A percentile compares a stretch with the other conserved stretches of the same genome.
phyloP scores from a whole-genome alignment of 1,140 invertebrate genomes.

The Drosophila parvula region DNA sequence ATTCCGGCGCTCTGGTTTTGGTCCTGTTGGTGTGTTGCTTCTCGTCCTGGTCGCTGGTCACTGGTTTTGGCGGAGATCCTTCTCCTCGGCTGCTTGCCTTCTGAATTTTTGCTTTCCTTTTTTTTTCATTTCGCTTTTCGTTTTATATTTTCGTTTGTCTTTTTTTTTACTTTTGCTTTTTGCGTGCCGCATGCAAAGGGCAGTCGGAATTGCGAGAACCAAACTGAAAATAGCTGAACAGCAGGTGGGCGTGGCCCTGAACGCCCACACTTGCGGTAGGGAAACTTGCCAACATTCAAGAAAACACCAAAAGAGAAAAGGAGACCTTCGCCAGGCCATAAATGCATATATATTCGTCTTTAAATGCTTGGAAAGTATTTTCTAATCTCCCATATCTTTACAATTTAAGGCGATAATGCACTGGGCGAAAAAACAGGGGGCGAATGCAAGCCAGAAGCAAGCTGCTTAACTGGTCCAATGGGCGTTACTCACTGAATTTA shows the following conservation, averaged over 20 bases:
- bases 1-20: slow-evolving; percentile 18
- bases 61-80: slow-evolving; percentile 18
- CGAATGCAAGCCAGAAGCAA: too few relatives aligned
- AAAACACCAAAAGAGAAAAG: not conserved
- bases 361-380: not conserved
- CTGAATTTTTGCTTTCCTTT: slow-evolving; percentile 8
- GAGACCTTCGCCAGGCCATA: not conserved
- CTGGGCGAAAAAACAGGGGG: not conserved
- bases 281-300: slow-evolving; percentile 23
- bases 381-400: not conserved
- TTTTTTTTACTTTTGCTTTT: slow-evolving; percentile 14
- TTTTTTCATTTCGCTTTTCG: too few relatives aligned
- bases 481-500: slow-evolving; percentile 40
- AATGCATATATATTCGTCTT: not conserved
- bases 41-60: slow-evolving; percentile 9
- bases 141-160: not conserved
- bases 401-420: not conserved
- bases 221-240: slow-evolving; percentile 38
- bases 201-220: slow-evolving; percentile 24
- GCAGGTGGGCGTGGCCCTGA: slow-evolving; percentile 21
- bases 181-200: slow-evolving; percentile 49
- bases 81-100: not conserved
- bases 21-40: not conserved
- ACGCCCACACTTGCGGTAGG: slow-evolving; percentile 3
- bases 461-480: not conserved